Conservation (phyloP, 2,888 invertebrate species). For the Homarus gammarus region DNA sequence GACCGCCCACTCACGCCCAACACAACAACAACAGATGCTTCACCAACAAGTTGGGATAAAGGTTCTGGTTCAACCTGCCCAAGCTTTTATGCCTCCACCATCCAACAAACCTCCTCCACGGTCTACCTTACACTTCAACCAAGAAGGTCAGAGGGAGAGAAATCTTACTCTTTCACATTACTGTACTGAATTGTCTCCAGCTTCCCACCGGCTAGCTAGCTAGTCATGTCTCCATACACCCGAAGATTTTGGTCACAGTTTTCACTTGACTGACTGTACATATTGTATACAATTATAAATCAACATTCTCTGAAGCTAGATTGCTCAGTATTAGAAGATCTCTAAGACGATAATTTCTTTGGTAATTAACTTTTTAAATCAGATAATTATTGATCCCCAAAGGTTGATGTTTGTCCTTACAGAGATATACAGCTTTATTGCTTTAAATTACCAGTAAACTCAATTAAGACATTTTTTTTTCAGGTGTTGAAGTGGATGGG, state of each 20-base stretch:
- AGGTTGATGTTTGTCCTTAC: too few relatives aligned
- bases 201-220: not conserved
- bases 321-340: too few relatives aligned
- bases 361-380: too few relatives aligned
- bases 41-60: conserved; percentile 54
- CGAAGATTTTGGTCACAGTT: too few relatives aligned
- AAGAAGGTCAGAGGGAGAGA: conserved; percentile 57
- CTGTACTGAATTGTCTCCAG: not conserved
- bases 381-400: too few relatives aligned
- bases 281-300: too few relatives aligned
- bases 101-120: conserved; percentile 70
- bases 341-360: too few relatives aligned
- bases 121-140: conserved; percentile 43
- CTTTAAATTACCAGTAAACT: too few relatives aligned
- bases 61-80: conserved; percentile 62
- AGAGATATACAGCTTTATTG: too few relatives aligned
- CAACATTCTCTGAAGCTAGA: too few relatives aligned
- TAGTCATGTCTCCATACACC: too few relatives aligned
- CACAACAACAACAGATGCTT: conserved; percentile 47
- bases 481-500: conserved; percentile 54
- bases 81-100: conserved; percentile 72
- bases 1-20: conserved; percentile 22
- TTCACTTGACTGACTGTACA: too few relatives aligned
- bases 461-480: conserved; percentile 7
- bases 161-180: not conserved